Evolutionary conservation across 2,888 invertebrate species (phyloP).

Genomic region (Lasioglossum figueresi): DNA sequence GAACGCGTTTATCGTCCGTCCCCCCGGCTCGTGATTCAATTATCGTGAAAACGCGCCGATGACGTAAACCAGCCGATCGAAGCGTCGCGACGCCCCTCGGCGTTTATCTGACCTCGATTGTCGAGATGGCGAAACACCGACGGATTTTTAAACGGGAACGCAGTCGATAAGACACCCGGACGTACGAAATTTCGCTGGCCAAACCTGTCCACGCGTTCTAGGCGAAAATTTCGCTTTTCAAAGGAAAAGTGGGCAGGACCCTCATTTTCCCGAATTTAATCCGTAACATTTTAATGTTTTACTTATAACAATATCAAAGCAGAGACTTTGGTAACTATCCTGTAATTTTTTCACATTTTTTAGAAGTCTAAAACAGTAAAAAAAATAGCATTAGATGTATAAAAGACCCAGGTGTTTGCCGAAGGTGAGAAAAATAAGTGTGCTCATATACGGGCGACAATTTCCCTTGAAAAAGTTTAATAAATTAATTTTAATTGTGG

Average conservation of each 20-base stretch:
- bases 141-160: neutral
- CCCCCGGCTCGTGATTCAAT: neutral
- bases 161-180: conserved; percentile 11
- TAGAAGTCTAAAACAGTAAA: neutral
- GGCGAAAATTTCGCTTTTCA: neutral
- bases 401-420: neutral
- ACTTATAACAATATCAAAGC: neutral
- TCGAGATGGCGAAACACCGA: conserved; percentile 11
- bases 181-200: neutral
- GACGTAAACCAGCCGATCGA: conserved; percentile 17
- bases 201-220: neutral
- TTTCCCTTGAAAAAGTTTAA: too few relatives aligned
- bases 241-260: neutral
- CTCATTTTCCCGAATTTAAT: neutral
- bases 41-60: conserved; percentile 13
- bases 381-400: neutral
- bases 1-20: neutral
- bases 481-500: too few relatives aligned
- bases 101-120: conserved; percentile 24
- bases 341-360: neutral
- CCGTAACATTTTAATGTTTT: neutral
- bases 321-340: neutral
- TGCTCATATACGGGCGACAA: too few relatives aligned
- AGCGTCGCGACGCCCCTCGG: conserved; percentile 1
- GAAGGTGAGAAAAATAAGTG: too few relatives aligned